Percentiles rank a stretch among this genome's conserved stretches.
phyloP scores from a whole-genome alignment of 2,888 invertebrate species.

The Philopedon plagiatum region DNA sequence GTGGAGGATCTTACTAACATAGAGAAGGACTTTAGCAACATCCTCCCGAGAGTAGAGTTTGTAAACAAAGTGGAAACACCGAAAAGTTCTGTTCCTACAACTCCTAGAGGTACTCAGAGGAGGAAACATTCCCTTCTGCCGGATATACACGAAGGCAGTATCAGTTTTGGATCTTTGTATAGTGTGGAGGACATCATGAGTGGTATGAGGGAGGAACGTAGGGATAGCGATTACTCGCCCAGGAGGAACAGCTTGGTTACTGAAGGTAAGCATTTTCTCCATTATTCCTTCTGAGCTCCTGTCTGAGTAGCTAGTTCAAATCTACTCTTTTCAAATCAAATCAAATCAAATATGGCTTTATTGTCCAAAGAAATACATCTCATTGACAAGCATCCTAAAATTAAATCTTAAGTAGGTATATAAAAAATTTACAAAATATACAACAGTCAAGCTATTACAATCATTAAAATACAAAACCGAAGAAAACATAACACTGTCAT shows the following conservation, averaged over 20 bases:
- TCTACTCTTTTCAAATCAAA: too few relatives aligned
- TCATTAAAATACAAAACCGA: too few relatives aligned
- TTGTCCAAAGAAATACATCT: too few relatives aligned
- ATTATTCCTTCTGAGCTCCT: too few relatives aligned
- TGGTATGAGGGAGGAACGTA: constrained; percentile 23
- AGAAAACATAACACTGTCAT: too few relatives aligned
- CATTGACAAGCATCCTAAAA: too few relatives aligned
- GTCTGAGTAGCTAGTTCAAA: too few relatives aligned
- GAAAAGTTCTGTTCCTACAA: not conserved
- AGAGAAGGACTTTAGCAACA: constrained; percentile 40
- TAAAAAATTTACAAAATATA: too few relatives aligned
- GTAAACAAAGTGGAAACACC: constrained; percentile 46
- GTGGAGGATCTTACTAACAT: constrained; percentile 54
- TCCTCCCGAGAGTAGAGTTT: constrained; percentile 40
- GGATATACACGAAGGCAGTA: constrained; percentile 48
- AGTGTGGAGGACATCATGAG: constrained; percentile 44
- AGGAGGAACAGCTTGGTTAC: constrained; percentile 35
- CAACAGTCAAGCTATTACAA: too few relatives aligned
- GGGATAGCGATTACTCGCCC: constrained; percentile 22
- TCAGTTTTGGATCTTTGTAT: constrained; percentile 22
- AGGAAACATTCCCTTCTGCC: constrained; percentile 40
- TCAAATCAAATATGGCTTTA: too few relatives aligned
- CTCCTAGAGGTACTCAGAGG: constrained; percentile 2
- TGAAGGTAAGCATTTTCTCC: constrained; percentile 38
- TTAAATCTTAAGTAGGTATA: too few relatives aligned